phyloP scores from a whole-genome alignment of 2,797 vertebrate genomes.

The Xenopus petersii region DNA sequence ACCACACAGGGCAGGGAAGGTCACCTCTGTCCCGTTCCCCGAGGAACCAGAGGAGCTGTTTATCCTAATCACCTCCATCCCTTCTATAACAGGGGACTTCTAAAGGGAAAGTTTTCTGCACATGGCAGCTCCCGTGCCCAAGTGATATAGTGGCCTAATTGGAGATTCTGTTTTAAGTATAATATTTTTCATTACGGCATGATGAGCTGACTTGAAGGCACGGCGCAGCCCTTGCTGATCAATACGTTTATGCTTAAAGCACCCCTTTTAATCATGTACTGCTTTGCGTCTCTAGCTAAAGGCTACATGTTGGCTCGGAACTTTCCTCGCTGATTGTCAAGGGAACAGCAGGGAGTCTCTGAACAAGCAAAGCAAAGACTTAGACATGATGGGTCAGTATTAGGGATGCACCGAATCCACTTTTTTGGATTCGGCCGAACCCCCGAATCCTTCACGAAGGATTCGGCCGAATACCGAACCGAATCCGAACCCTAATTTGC shows the following conservation, averaged over 20 bases:
- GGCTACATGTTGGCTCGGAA: conserved; percentile 47
- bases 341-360: conserved; percentile 57
- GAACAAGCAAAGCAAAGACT: conserved; percentile 27
- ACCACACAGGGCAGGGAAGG: too few relatives aligned
- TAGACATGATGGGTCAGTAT: conserved; percentile 53
- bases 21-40: too few relatives aligned
- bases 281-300: conserved; percentile 48
- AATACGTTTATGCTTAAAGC: conserved; percentile 36
- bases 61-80: too few relatives aligned
- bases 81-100: too few relatives aligned
- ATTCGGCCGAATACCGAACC: too few relatives aligned
- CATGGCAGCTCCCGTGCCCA: neutral
- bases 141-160: conserved; percentile 13
- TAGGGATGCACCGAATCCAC: too few relatives aligned
- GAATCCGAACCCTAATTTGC: too few relatives aligned
- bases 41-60: too few relatives aligned
- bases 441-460: too few relatives aligned
- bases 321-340: conserved; percentile 51
- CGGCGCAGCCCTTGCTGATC: conserved; percentile 24
- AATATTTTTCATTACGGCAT: conserved; percentile 19
- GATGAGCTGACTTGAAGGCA: conserved; percentile 33
- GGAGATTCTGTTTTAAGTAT: conserved; percentile 39
- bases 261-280: conserved; percentile 44
- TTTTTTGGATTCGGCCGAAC: too few relatives aligned
- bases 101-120: neutral